A percentile compares a stretch with the other conserved stretches of the same genome.
These are phyloP conservation scores for Archegozetes longisetosus DNA, from an alignment of 1,140 invertebrate species.

Conservation along the genomic window DNA sequence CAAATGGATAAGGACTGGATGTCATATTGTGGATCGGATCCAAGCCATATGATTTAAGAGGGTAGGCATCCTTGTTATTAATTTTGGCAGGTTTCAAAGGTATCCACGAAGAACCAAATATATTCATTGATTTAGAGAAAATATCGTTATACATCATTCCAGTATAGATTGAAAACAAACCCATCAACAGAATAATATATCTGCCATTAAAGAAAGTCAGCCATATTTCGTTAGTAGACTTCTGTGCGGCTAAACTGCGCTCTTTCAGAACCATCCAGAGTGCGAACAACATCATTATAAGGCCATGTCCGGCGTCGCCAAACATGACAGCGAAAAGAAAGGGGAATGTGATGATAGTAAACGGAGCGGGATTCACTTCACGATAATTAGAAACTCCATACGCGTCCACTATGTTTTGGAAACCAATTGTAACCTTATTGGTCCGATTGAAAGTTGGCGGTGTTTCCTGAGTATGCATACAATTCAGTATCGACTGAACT, in stretches of 20 bases:
- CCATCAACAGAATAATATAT: slow-evolving; percentile 35
- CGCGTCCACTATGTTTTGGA: slow-evolving; percentile 85
- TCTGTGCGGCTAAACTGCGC: slow-evolving; percentile 24
- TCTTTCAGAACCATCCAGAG: slow-evolving; percentile 44
- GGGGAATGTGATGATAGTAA: slow-evolving; percentile 89
- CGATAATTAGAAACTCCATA: slow-evolving; percentile 88
- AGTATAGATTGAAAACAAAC: slow-evolving; percentile 34
- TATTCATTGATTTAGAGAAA: slow-evolving; percentile 34
- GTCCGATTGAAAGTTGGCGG: slow-evolving; percentile 16
- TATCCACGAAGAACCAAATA: slow-evolving; percentile 31
- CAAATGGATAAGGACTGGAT: slow-evolving; percentile 27
- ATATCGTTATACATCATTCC: slow-evolving; percentile 34
- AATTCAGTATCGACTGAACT: slow-evolving; percentile 17
- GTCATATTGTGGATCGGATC: background rate
- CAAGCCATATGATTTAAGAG: background rate
- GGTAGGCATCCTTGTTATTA: background rate
- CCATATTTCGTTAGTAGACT: slow-evolving; percentile 29
- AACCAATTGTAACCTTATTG: slow-evolving; percentile 62
- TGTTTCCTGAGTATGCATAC: slow-evolving; percentile 9
- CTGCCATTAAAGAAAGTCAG: slow-evolving; percentile 34
- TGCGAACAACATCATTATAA: slow-evolving; percentile 51
- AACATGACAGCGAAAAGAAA: slow-evolving; percentile 96
- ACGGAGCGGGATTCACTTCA: slow-evolving; percentile 85
- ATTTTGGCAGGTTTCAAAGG: slow-evolving; percentile 11
- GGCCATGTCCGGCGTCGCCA: slow-evolving; percentile 46